phyloP scores from a whole-genome alignment of 2,113 vertebrate species.

The Harpagus bidentatus region DNA sequence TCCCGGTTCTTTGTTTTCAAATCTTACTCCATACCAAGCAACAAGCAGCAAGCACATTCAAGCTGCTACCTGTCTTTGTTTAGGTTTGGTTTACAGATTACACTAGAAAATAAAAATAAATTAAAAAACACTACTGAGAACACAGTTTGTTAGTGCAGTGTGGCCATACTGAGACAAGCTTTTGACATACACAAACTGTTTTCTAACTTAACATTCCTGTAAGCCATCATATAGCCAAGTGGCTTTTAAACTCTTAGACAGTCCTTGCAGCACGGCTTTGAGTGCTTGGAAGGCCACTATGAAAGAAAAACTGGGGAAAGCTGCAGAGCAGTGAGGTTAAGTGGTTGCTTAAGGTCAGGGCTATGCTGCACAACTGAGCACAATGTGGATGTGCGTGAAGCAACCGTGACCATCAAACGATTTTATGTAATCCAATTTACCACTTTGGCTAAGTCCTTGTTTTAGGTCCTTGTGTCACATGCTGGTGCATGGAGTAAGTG shows the following conservation, averaged over 20 bases:
- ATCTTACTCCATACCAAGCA: neutral
- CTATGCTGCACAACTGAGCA: fast-evolving
- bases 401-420: neutral
- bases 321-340: neutral
- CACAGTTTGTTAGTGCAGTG: neutral
- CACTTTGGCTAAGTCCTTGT: no score
- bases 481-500: neutral
- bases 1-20: neutral
- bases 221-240: fast-evolving
- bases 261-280: neutral
- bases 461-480: neutral
- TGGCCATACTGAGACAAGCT: neutral
- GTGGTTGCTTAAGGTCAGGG: neutral
- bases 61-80: neutral
- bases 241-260: neutral
- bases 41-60: neutral
- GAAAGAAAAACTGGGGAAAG: neutral
- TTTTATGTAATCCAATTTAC: neutral
- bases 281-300: neutral
- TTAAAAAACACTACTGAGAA: neutral
- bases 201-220: neutral
- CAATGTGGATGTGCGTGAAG: fast-evolving
- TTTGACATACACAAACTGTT: neutral
- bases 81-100: neutral
- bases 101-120: neutral